Evolutionary conservation across 2,888 invertebrate species (phyloP).

Genomic region (Tridacna crocea): DNA sequence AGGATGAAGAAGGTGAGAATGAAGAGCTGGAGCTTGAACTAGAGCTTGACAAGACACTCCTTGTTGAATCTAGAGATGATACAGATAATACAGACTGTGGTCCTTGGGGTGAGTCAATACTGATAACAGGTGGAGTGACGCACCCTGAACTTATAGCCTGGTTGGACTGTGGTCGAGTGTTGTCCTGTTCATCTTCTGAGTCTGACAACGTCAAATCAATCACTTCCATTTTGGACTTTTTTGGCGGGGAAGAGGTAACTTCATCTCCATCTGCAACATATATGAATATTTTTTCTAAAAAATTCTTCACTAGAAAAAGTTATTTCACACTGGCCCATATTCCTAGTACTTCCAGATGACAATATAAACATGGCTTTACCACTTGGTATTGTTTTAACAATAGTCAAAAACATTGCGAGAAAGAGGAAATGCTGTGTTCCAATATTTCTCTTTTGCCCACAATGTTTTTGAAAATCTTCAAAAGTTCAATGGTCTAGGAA

Average conservation of each 20-base stretch:
- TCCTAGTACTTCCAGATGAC: too few species aligned
- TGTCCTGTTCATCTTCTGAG: conserved; percentile 77
- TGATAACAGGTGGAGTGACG: conserved; percentile 74
- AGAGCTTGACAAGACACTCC: conserved; percentile 47
- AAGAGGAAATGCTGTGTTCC: too few species aligned
- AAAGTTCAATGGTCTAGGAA: too few species aligned
- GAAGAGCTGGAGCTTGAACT: conserved; percentile 51
- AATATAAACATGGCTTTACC: too few species aligned
- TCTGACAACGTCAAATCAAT: conserved; percentile 80
- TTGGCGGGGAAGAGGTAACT: conserved; percentile 56
- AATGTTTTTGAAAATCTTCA: too few species aligned
- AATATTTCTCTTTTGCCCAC: too few species aligned
- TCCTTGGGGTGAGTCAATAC: conserved; percentile 67
- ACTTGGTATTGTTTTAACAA: too few species aligned
- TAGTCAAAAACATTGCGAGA: too few species aligned
- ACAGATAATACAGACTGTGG: conserved; percentile 58
- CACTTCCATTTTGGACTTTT: conserved; percentile 73
- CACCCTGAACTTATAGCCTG: conserved; percentile 69
- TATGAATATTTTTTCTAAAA: too few species aligned
- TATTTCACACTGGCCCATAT: too few species aligned
- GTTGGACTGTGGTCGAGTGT: conserved; percentile 44
- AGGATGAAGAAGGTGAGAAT: conserved; percentile 52
- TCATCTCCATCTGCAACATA: conserved; percentile 35
- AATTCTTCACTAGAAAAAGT: too few species aligned
- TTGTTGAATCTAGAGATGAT: conserved; percentile 63